phyloP scores from a whole-genome alignment of 2,113 vertebrate genomes.

The Tetrao urogallus region DNA sequence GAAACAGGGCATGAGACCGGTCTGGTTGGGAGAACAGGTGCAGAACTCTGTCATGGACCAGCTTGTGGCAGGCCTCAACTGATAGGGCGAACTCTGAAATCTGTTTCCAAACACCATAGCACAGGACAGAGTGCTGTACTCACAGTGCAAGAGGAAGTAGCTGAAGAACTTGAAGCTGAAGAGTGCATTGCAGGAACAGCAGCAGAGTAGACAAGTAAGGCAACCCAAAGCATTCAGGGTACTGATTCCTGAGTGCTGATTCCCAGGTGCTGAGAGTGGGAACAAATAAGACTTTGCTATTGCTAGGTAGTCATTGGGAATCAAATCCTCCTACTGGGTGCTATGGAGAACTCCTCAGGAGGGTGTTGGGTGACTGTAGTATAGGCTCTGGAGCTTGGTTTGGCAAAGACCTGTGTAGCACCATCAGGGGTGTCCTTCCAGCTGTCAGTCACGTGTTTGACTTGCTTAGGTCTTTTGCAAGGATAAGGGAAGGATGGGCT shows the following conservation, averaged over 20 bases:
- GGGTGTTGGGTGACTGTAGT: neutral
- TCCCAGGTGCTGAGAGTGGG: accelerated
- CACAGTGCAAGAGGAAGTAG: neutral
- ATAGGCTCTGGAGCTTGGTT: neutral
- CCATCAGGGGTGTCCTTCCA: neutral
- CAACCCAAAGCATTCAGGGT: neutral
- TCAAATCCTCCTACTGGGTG: neutral
- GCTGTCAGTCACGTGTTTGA: neutral
- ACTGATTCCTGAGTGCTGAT: neutral
- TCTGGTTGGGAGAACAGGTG: neutral
- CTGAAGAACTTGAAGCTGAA: neutral
- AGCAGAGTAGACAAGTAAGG: neutral
- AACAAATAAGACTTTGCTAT: neutral
- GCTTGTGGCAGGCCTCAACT: neutral
- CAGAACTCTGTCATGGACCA: neutral
- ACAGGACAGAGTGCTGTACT: neutral
- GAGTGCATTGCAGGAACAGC: neutral
- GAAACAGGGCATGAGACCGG: accelerated
- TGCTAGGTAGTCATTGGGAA: neutral
- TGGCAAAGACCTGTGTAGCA: neutral
- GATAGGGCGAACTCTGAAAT: neutral
- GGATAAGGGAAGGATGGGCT: neutral
- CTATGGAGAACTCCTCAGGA: neutral
- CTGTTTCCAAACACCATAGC: accelerated
- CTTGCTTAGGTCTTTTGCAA: neutral